Evolutionary conservation across 2,797 vertebrate species (phyloP).

Genomic region (Etheostoma nigrum): DNA sequence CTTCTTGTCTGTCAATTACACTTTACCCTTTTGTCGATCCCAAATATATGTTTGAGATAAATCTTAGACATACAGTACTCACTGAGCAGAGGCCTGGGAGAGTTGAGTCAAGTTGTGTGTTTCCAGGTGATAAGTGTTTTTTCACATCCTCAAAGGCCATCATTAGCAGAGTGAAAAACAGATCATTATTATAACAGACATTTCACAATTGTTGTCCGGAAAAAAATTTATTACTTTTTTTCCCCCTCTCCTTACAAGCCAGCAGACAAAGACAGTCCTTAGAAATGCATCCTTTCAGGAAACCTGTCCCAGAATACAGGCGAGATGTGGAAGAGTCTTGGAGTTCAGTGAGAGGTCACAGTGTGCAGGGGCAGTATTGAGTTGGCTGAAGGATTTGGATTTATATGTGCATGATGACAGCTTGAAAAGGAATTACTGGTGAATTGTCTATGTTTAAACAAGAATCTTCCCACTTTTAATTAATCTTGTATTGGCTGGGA

Average conservation of each 20-base stretch:
- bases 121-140: constrained; percentile 51
- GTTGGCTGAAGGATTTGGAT: constrained; percentile 51
- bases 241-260: no score
- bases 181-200: no score
- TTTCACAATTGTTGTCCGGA: no score
- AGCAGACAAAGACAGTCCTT: no score
- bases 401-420: constrained; percentile 52
- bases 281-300: no score
- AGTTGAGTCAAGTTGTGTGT: constrained; percentile 52
- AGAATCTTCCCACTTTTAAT: constrained; percentile 58
- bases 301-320: no score
- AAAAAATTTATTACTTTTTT: no score
- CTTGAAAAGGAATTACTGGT: constrained; percentile 47
- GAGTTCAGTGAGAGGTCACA: not conserved
- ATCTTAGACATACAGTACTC: constrained; percentile 44
- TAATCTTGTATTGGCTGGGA: constrained; percentile 49
- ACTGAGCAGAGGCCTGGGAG: constrained; percentile 35
- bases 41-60: constrained; percentile 67
- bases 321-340: no score
- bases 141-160: constrained; percentile 59
- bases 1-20: constrained; percentile 54
- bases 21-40: constrained; percentile 40
- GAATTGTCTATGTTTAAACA: constrained; percentile 56
- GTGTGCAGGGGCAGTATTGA: constrained; percentile 46
- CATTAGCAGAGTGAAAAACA: constrained; percentile 46